Evolutionary conservation across 2,113 vertebrate species (phyloP), one percentile per base, ranked within the genome.

Genomic region (Isichthys henryi): DNA sequence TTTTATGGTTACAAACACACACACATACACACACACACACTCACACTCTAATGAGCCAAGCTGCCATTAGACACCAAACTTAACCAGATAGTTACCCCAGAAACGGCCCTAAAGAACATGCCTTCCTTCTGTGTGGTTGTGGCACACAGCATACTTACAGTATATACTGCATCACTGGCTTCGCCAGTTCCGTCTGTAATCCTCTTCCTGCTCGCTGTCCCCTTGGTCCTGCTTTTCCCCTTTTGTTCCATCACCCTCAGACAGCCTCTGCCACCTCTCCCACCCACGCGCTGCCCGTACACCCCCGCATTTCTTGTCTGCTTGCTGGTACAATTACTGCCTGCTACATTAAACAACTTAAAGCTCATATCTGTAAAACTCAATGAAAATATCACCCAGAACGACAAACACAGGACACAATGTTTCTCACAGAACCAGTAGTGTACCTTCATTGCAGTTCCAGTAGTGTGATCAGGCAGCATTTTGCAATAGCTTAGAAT

Each of bases 231-330:
- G 15, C 86, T 2, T 31, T 86, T 53, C n/a, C 15, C 50, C 86
- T 56, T 31, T 21, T 17, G 50, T 53, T 53, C 86, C 50, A 8
- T 53, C 49, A 35, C 27, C n/a, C 50, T 87, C 48, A 53, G 15
- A 35, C 50, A 31, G 21, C 31, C 50, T 53, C 35, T 53, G 17
- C 49, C 27, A 31, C n/a, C 27, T 87, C 50, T 56, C 86, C 31
- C 50, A 52, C 50, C 49, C 86, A 52, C 86, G 4, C 50, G 70
- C 70, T 8, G 70, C 70, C 19, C n/a, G 45, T 86, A 86, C 83
- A 50, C 83, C 83, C 83, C 48, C 83, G 27, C 83, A 50, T 7
- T 86, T 86, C 83, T 48, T 50, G 83, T 86, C 83, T 85, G 83
- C 83, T 85, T 39, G 50, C 49, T 53, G 86, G 56, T 53, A 31